Percentiles rank a stretch among this genome's conserved stretches.
Evolutionary conservation across 1,140 invertebrate species (phyloP).

Genomic region (Drosophila littoralis): DNA sequence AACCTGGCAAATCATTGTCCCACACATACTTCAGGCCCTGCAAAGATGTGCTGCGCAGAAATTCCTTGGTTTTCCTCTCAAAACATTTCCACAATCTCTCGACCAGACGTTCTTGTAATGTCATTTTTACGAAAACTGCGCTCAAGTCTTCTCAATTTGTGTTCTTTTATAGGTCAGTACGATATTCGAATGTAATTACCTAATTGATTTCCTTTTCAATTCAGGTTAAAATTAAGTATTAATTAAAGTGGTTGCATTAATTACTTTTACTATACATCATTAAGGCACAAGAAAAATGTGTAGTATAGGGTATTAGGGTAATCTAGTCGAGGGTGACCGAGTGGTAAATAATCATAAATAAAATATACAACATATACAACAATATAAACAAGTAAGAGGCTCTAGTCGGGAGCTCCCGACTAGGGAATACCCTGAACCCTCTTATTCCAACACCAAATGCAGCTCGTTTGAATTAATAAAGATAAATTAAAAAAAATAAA

Average conservation of each 20-base stretch:
- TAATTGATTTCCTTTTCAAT: neutral
- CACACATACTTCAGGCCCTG: conserved; percentile 91
- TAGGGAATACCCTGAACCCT: too few species aligned
- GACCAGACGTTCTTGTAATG: neutral
- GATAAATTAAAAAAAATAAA: too few species aligned
- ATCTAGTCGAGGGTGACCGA: neutral
- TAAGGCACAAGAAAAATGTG: neutral
- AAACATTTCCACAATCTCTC: conserved; percentile 7
- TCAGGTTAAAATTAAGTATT: too few species aligned
- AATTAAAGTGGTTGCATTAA: neutral
- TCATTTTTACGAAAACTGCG: conserved; percentile 18
- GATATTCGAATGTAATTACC: neutral
- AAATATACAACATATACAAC: too few species aligned
- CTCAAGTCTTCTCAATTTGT: too few species aligned
- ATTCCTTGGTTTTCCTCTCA: conserved; percentile 67
- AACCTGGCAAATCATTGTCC: conserved; percentile 76
- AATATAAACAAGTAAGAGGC: too few species aligned
- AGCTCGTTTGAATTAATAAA: too few species aligned
- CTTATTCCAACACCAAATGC: too few species aligned
- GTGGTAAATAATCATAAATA: too few species aligned
- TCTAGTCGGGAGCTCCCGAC: too few species aligned
- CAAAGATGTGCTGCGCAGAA: conserved; percentile 87
- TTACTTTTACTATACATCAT: neutral
- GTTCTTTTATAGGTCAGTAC: neutral
- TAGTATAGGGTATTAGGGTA: neutral